Conservation (phyloP, 2,888 invertebrate species). For the Drosophila picticornis region DNA sequence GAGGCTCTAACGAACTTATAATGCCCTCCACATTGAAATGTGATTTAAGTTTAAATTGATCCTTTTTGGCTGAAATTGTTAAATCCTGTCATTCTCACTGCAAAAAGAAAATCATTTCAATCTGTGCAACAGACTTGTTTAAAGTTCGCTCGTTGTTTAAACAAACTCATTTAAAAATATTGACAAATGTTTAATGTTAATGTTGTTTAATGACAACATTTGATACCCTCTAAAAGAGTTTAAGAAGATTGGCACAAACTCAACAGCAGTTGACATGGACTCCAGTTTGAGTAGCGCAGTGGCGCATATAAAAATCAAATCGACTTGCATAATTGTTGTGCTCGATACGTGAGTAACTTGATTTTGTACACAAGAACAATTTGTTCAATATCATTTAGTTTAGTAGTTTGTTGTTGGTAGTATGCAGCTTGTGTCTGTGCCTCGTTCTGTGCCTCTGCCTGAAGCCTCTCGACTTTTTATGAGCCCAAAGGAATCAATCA, state of each 20-base stretch:
- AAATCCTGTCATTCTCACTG: not conserved
- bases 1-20: not conserved
- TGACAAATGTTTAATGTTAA: not conserved
- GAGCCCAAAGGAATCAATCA: constrained; percentile 83
- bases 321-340: constrained; percentile 69
- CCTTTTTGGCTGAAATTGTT: not conserved
- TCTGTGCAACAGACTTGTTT: not conserved
- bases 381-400: constrained; percentile 59
- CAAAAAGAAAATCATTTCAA: not conserved
- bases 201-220: not conserved
- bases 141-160: not conserved
- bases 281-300: constrained; percentile 22
- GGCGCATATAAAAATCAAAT: constrained; percentile 63
- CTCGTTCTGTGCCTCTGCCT: constrained; percentile 6
- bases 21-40: constrained; percentile 9
- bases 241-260: not conserved
- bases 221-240: not conserved
- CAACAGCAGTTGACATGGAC: not conserved
- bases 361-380: constrained; percentile 53
- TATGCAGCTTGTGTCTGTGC: constrained; percentile 11
- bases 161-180: not conserved
- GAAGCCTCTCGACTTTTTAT: constrained; percentile 68
- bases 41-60: not conserved
- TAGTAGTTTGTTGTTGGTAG: constrained; percentile 5
- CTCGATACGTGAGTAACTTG: constrained; percentile 65